These are phyloP conservation scores for Blera fallax DNA, from an alignment of 2,888 invertebrate species.

Conservation along the genomic window DNA sequence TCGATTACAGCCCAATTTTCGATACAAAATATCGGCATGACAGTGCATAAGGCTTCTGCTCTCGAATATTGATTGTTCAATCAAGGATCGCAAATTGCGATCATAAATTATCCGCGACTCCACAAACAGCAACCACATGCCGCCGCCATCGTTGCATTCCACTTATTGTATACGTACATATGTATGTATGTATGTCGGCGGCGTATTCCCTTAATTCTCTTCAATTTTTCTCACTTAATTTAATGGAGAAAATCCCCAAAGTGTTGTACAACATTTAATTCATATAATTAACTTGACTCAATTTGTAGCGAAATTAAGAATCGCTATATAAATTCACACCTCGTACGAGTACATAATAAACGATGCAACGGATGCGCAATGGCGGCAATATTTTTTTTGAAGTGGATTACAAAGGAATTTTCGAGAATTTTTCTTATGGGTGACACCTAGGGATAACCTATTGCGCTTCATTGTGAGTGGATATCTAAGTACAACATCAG, in stretches of 20 bases:
- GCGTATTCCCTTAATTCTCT: conserved; percentile 56
- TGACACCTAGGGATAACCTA: too few species aligned
- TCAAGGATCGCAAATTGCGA: conserved; percentile 56
- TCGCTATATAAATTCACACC: conserved; percentile 57
- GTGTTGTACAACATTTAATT: conserved; percentile 33
- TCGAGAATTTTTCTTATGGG: too few species aligned
- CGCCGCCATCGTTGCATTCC: background rate
- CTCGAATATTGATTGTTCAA: conserved; percentile 58
- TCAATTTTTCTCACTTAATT: conserved; percentile 56
- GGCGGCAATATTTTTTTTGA: too few species aligned
- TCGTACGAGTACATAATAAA: too few species aligned
- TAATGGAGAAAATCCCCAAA: conserved; percentile 40
- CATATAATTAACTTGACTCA: conserved; percentile 57
- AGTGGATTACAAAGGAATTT: too few species aligned
- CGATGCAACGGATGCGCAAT: conserved; percentile 9
- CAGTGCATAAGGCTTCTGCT: background rate
- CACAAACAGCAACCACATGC: background rate
- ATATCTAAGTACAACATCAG: too few species aligned
- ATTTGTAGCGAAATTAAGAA: conserved; percentile 51
- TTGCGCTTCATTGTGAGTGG: too few species aligned
- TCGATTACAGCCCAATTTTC: conserved; percentile 30
- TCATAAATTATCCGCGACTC: conserved; percentile 37
- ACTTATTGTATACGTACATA: too few species aligned
- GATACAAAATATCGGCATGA: background rate
- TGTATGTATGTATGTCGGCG: too few species aligned